These are phyloP conservation scores for Phorcus lineatus DNA, from an alignment of 2,888 invertebrate genomes.

Conservation along the genomic window DNA sequence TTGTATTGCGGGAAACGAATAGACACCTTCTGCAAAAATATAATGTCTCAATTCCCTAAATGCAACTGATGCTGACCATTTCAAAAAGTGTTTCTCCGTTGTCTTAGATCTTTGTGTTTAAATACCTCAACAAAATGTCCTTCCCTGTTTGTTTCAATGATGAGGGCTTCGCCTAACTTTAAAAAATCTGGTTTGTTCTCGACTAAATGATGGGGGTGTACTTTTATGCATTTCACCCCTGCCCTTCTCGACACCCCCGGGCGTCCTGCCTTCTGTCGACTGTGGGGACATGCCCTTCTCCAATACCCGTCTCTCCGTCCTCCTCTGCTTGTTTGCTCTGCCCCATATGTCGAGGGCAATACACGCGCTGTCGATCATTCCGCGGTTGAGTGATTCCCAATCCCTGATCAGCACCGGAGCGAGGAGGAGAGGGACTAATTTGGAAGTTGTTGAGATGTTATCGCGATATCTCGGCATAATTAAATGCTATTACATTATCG, in stretches of 20 bases:
- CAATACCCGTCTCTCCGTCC: background rate
- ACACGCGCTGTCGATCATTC: background rate
- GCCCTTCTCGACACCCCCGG: background rate
- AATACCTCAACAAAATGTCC: too few relatives aligned
- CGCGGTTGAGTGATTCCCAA: background rate
- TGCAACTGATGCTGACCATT: too few relatives aligned
- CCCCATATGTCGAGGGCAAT: conserved; percentile 10
- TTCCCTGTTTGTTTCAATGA: too few relatives aligned
- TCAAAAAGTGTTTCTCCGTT: too few relatives aligned
- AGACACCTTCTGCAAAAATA: too few relatives aligned
- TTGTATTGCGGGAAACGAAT: too few relatives aligned
- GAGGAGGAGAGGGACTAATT: background rate
- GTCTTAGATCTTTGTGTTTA: too few relatives aligned
- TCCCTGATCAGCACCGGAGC: background rate
- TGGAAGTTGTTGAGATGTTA: background rate
- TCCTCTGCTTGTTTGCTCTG: background rate
- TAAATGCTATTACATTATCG: conserved; percentile 27
- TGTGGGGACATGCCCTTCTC: background rate
- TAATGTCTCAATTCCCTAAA: too few relatives aligned
- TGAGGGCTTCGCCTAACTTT: too few relatives aligned
- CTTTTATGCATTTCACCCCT: background rate
- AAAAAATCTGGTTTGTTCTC: background rate
- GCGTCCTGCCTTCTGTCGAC: background rate
- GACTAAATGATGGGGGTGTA: background rate
- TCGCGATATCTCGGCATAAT: background rate